A percentile compares a stretch with the other conserved stretches of the same genome.
phyloP scores from a whole-genome alignment of 2,888 invertebrate species.

The Lissonota sp. region DNA sequence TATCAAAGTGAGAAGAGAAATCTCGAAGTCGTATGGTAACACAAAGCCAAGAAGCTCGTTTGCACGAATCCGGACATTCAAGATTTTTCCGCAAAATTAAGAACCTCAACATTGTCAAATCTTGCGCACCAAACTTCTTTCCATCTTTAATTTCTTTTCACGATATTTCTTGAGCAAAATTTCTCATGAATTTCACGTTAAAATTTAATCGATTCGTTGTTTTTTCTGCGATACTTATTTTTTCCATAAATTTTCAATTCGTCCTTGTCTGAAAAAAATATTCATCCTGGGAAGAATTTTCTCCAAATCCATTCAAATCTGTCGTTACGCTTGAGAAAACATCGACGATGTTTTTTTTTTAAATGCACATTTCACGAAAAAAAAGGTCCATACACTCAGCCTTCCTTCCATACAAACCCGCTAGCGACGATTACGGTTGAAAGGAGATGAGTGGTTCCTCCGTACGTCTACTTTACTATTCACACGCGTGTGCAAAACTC shows the following conservation, averaged over 20 bases:
- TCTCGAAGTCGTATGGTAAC: slow-evolving; percentile 34
- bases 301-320: slow-evolving; percentile 31
- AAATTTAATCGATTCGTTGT: too few relatives aligned
- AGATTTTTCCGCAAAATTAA: slow-evolving; percentile 50
- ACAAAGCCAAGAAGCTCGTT: slow-evolving; percentile 47
- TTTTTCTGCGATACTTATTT: too few relatives aligned
- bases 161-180: not conserved
- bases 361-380: slow-evolving; percentile 32
- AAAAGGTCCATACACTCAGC: slow-evolving; percentile 28
- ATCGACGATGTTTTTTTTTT: slow-evolving; percentile 19
- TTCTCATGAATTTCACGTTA: too few relatives aligned
- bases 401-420: not conserved
- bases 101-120: slow-evolving; percentile 16
- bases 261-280: not conserved
- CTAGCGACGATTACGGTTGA: slow-evolving; percentile 30
- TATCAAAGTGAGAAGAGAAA: slow-evolving; percentile 53
- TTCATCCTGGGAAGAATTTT: not conserved
- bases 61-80: slow-evolving; percentile 48
- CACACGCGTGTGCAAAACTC: slow-evolving; percentile 50
- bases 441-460: slow-evolving; percentile 57
- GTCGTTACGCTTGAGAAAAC: slow-evolving; percentile 17
- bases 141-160: slow-evolving; percentile 15
- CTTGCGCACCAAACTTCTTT: slow-evolving; percentile 23
- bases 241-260: too few relatives aligned
- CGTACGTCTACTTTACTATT: slow-evolving; percentile 63